Percentiles rank a stretch among this genome's conserved stretches.
These are phyloP conservation scores for Polypedilum vanderplanki DNA, from an alignment of 1,140 invertebrate species.

Conservation along the genomic window DNA sequence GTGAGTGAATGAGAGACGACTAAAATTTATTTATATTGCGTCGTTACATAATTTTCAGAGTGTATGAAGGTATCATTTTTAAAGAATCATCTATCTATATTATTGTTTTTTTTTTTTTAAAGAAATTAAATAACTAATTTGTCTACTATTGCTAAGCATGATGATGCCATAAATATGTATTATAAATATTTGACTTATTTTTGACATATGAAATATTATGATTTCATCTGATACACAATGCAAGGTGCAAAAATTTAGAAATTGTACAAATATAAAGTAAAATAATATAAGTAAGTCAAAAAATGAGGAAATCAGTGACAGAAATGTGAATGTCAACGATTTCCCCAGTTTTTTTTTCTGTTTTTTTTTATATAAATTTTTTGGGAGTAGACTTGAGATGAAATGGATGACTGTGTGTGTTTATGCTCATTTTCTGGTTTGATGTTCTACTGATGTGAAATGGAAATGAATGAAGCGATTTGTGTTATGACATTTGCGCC, in stretches of 20 bases:
- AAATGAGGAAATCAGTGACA: too few species aligned
- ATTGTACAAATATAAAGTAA: too few species aligned
- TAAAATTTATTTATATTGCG: slow-evolving; percentile 19
- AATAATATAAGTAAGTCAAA: too few species aligned
- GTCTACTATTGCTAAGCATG: background rate
- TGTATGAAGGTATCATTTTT: background rate
- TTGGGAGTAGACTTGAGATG: background rate
- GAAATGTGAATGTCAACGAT: background rate
- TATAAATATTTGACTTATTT: background rate
- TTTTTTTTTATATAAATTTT: background rate
- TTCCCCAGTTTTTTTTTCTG: background rate
- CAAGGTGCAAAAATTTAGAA: too few species aligned
- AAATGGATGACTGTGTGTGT: background rate
- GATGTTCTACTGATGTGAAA: background rate
- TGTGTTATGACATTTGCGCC: slow-evolving; percentile 16
- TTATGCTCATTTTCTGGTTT: background rate
- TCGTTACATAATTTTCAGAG: background rate
- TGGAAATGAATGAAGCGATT: slow-evolving; percentile 9
- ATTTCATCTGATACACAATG: too few species aligned
- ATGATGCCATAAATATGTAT: background rate
- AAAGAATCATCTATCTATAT: background rate
- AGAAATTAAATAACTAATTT: background rate
- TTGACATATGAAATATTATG: too few species aligned
- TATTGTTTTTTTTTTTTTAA: background rate
- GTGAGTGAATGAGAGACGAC: background rate